Evolutionary conservation across 2,113 vertebrate genomes (phyloP).

Genomic region (Syngnathus typhle): DNA sequence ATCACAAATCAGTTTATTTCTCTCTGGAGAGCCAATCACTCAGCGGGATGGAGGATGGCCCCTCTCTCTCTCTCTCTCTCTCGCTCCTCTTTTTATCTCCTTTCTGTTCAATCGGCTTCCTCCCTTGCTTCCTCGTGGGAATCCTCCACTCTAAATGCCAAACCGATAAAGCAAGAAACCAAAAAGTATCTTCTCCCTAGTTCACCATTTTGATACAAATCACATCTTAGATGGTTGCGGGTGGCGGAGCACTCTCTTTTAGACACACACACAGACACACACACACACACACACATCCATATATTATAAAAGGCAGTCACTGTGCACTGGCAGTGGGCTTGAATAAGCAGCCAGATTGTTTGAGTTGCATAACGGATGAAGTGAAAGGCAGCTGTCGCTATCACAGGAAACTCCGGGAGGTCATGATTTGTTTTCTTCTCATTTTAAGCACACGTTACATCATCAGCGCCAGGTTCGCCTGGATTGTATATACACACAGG

Average conservation of each 20-base stretch:
- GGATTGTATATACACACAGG: neutral
- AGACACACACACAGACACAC: neutral
- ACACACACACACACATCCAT: constrained; percentile 23
- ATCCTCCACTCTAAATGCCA: constrained; percentile 62
- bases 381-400: constrained; percentile 3
- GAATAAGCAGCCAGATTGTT: constrained; percentile 56
- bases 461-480: neutral
- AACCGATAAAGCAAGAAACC: constrained; percentile 64
- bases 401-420: constrained; percentile 12
- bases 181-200: constrained; percentile 44
- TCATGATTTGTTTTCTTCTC: neutral
- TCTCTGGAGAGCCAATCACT: constrained; percentile 48
- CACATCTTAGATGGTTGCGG: constrained; percentile 53
- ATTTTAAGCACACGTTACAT: neutral
- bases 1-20: constrained; percentile 66
- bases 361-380: constrained; percentile 47
- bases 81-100: constrained; percentile 42
- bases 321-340: constrained; percentile 57
- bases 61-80: constrained; percentile 25
- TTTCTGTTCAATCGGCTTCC: constrained; percentile 55
- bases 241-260: constrained; percentile 34
- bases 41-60: constrained; percentile 34
- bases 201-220: constrained; percentile 63
- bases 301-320: constrained; percentile 41
- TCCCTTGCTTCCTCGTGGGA: constrained; percentile 34